phyloP scores from a whole-genome alignment of 2,797 vertebrate genomes.

The Allobates femoralis region DNA sequence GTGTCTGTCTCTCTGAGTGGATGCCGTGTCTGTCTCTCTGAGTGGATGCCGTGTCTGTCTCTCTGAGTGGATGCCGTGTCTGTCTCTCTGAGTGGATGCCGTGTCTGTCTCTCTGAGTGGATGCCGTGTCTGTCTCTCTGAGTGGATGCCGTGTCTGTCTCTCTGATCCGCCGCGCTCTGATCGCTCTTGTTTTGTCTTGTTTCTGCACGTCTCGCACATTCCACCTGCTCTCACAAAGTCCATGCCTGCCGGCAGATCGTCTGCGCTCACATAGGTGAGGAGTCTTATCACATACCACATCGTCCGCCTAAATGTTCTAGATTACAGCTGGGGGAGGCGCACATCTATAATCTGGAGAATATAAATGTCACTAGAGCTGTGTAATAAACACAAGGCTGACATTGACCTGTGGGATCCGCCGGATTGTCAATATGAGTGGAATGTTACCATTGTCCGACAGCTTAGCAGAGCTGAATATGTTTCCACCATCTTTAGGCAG shows the following conservation, averaged over 20 bases:
- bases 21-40: no score
- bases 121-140: no score
- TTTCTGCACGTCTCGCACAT: conserved; percentile 45
- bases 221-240: conserved; percentile 42
- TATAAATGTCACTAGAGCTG: not conserved
- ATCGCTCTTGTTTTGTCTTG: conserved; percentile 12
- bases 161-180: no score
- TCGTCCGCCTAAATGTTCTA: no score
- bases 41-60: no score
- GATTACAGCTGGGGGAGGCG: not conserved
- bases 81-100: no score
- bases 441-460: not conserved
- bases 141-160: no score
- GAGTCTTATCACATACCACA: conserved; percentile 11
- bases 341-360: no score
- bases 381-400: no score
- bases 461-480: not conserved
- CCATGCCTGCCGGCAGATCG: conserved; percentile 21
- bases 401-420: not conserved
- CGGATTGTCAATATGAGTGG: not conserved
- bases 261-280: not conserved
- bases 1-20: no score
- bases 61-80: no score
- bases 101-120: no score
- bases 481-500: not conserved